phyloP scores from a whole-genome alignment of 2,888 invertebrate species.

The Tromatobia lineatoria region DNA sequence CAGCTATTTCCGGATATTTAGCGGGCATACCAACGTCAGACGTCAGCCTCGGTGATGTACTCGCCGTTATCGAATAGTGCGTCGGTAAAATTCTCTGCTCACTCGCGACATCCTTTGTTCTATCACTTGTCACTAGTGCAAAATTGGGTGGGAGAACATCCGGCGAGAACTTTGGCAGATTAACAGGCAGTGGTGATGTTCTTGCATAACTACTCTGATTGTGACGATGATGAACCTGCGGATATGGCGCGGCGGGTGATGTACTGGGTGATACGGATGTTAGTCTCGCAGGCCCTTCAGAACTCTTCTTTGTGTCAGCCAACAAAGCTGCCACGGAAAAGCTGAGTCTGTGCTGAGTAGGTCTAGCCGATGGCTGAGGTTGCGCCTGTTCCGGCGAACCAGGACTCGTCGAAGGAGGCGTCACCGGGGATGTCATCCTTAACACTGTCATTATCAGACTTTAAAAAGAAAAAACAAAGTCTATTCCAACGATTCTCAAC shows the following conservation, averaged over 20 bases:
- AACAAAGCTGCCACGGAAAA: constrained; percentile 88
- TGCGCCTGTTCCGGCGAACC: constrained; percentile 74
- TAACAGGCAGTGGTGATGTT: constrained; percentile 42
- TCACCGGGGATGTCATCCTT: constrained; percentile 83
- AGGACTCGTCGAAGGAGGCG: constrained; percentile 81
- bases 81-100: constrained; percentile 49
- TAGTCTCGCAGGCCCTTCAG: constrained; percentile 36
- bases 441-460: constrained; percentile 82
- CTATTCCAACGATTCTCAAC: not conserved
- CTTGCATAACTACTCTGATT: constrained; percentile 45
- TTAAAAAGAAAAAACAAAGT: not conserved
- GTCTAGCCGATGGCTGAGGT: constrained; percentile 70
- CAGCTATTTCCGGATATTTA: constrained; percentile 70
- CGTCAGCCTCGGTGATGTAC: constrained; percentile 37
- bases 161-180: constrained; percentile 66
- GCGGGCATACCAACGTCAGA: constrained; percentile 56
- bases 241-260: constrained; percentile 70
- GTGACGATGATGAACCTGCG: constrained; percentile 70
- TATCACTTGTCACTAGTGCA: constrained; percentile 33
- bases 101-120: constrained; percentile 31
- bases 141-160: constrained; percentile 66
- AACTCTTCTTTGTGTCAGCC: constrained; percentile 85
- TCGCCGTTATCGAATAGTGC: constrained; percentile 41
- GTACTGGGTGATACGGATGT: constrained; percentile 67
- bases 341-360: constrained; percentile 83